Evolutionary conservation across 2,113 vertebrate species (phyloP), one percentile per base, ranked within the genome.

Genomic region (human): DNA sequence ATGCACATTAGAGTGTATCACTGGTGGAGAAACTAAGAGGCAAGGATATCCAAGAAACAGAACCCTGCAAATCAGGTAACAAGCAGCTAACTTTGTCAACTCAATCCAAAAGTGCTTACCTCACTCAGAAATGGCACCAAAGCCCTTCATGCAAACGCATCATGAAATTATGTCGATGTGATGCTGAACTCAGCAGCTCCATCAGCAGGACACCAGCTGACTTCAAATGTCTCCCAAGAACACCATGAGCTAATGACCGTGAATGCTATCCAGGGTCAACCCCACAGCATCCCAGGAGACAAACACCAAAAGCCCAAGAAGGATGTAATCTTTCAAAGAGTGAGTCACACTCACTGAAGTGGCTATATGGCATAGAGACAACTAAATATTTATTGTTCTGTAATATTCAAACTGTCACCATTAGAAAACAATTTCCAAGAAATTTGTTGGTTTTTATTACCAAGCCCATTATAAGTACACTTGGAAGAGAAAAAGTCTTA

Each of bases 121-220:
- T 93, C 79, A 27, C 84, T 35, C 66, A 11, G 88, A 86, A 85
- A 78, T 32, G 1, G 93, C 88, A 97, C 85, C 70, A n/a, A 85
- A 96, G 88, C 78, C 50, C 96, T 97, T 22, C 27, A 55, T 97
- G 97, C 70, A 96, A 73, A 96, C 23, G 0, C 93, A 94, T 82
- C 91, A 68, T 16, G 95, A 93, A 98, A 98, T 97, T 86, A 40
- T 97, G 95, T 79, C 14, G 14, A 89, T 8, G 43, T 35, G 68
- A 89, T 95, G 96, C 97, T 97, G 94, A 81, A 10, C 90, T 98
- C 96, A 97, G 95, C 95, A 96, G 50, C 95, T 72, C 93, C 66
- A 70, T 93, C 97, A 86, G 90, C 97, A 93, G 59, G 32, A 52
- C 2, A 25, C 96, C 94, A 96, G 97, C 97, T 98, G 98, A 97